Evolutionary conservation across 2,888 invertebrate species (phyloP).

Genomic region (Volucella inflata): DNA sequence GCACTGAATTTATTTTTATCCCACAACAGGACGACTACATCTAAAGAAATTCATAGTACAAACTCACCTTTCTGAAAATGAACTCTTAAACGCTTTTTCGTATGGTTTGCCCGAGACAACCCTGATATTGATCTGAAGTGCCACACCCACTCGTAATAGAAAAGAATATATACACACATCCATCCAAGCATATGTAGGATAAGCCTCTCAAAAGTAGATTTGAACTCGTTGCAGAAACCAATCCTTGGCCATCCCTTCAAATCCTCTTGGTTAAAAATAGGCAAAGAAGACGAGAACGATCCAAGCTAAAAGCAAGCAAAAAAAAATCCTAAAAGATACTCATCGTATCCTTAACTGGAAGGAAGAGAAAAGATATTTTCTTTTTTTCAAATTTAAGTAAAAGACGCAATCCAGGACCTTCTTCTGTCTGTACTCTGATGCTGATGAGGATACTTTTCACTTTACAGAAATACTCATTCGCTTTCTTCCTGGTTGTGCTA

Average conservation of each 20-base stretch:
- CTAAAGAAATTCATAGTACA: no score
- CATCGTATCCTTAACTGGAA: no score
- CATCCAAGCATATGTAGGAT: background rate
- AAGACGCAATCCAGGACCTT: conserved; percentile 37
- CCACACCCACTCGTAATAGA: conserved; percentile 65
- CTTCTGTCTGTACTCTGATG: conserved; percentile 11
- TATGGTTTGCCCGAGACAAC: conserved; percentile 51
- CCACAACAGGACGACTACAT: no score
- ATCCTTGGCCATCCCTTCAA: no score
- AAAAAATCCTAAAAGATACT: no score
- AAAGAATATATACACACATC: conserved; percentile 1
- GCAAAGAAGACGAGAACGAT: no score
- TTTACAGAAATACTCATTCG: background rate
- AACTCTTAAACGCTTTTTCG: conserved; percentile 53
- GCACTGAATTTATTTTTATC: no score
- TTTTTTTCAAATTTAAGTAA: conserved; percentile 58
- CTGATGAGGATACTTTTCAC: conserved; percentile 61
- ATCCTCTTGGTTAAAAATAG: no score
- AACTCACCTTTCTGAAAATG: conserved; percentile 26
- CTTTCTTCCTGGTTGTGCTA: no score
- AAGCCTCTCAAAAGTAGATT: conserved; percentile 45
- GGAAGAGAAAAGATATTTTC: no score
- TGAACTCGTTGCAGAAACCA: conserved; percentile 34
- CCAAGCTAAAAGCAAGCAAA: no score
- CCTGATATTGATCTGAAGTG: conserved; percentile 69